phyloP scores from a whole-genome alignment of 1,140 invertebrate genomes.

The Calephelis nemesis region DNA sequence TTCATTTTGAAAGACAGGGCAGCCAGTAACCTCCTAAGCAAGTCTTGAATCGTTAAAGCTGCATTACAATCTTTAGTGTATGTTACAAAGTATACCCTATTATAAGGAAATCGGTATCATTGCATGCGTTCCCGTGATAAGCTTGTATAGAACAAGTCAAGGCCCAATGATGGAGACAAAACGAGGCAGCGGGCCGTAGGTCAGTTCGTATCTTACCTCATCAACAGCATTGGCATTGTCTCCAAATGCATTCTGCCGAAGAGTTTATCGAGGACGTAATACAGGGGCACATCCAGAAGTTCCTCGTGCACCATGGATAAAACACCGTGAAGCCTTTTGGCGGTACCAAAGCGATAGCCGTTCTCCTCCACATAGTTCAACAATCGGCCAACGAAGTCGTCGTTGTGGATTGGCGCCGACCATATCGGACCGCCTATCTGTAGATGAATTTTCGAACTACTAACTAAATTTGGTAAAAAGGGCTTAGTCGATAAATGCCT shows the following conservation, averaged over 20 bases:
- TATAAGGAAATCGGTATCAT: too few relatives aligned
- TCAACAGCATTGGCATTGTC: conserved; percentile 82
- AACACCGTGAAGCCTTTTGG: conserved; percentile 87
- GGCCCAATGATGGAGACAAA: too few relatives aligned
- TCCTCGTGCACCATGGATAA: conserved; percentile 88
- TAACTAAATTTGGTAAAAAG: too few relatives aligned
- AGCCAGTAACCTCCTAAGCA: too few relatives aligned
- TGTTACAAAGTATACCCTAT: too few relatives aligned
- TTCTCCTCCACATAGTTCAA: conserved; percentile 66
- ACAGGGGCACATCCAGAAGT: conserved; percentile 90
- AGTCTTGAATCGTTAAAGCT: too few relatives aligned
- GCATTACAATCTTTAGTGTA: too few relatives aligned
- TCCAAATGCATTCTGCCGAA: conserved; percentile 83
- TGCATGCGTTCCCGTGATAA: too few relatives aligned
- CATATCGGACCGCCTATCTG: conserved; percentile 97
- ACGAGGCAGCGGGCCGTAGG: too few relatives aligned
- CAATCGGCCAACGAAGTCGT: conserved; percentile 85
- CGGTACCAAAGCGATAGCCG: conserved; percentile 81
- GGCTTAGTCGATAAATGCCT: too few relatives aligned
- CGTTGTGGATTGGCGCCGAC: conserved; percentile 91
- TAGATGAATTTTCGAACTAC: not conserved
- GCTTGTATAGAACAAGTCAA: too few relatives aligned
- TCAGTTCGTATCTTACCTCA: conserved; percentile 75
- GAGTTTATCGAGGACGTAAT: conserved; percentile 87
- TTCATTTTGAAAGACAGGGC: too few relatives aligned